Conservation (phyloP, 2,797 vertebrate species). For the Anguilla anguilla region DNA sequence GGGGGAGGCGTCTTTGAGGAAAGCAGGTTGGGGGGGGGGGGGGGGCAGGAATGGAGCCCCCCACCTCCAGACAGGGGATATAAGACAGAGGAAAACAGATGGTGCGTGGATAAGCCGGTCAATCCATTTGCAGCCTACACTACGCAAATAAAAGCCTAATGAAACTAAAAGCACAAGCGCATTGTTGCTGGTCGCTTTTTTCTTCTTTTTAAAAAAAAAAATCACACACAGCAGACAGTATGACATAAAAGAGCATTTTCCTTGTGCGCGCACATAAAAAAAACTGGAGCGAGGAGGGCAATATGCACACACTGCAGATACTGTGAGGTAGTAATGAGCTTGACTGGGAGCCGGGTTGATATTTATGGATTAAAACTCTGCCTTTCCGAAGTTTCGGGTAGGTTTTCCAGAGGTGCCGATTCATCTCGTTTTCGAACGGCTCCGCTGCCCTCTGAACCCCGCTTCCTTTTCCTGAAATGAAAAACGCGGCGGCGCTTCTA, state of each 20-base stretch:
- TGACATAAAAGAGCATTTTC: neutral
- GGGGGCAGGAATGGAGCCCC: slow-evolving; percentile 24
- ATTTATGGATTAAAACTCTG: neutral
- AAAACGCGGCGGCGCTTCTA: neutral
- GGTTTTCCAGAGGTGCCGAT: neutral
- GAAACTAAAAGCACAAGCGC: neutral
- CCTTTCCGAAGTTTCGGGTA: neutral
- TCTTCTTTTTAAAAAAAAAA: neutral
- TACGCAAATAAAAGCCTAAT: neutral
- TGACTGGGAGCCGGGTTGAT: neutral
- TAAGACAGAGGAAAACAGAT: slow-evolving; percentile 46
- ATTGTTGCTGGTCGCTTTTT: neutral
- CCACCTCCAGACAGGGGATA: slow-evolving; percentile 7
- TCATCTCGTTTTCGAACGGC: neutral
- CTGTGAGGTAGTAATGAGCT: neutral
- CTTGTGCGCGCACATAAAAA: neutral
- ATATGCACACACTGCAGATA: neutral
- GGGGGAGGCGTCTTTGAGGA: slow-evolving; percentile 12
- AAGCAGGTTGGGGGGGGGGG: slow-evolving; percentile 13
- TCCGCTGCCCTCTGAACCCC: neutral
- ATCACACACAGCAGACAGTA: neutral
- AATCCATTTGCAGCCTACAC: neutral
- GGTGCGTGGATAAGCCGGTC: slow-evolving; percentile 8
- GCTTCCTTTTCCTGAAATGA: slow-evolving; percentile 3
- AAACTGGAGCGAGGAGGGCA: neutral